Evolutionary conservation across 1,140 invertebrate genomes (phyloP).

Genomic region (Drosophila lini): DNA sequence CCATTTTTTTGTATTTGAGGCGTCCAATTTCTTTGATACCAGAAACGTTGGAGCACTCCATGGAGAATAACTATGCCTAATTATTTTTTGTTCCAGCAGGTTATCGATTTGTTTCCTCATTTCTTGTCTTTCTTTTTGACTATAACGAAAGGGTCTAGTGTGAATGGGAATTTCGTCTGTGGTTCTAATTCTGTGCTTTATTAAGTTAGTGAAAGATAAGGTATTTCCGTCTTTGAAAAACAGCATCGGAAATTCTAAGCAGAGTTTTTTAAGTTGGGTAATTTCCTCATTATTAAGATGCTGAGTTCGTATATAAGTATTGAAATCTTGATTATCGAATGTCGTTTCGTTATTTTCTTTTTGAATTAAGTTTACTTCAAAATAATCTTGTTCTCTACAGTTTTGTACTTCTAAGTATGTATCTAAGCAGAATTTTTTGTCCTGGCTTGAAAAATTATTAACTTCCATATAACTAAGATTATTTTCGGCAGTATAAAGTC

Average conservation of each 20-base stretch:
- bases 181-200: conserved; percentile 14
- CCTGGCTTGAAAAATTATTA: conserved; percentile 20
- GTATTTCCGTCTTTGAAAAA: conserved; percentile 16
- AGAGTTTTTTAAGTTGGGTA: conserved; percentile 19
- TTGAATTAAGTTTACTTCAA: conserved; percentile 27
- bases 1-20: conserved; percentile 9
- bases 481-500: conserved; percentile 10
- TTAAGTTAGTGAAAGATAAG: conserved; percentile 12
- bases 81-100: conserved; percentile 6
- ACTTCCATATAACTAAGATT: conserved; percentile 20
- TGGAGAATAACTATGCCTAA: conserved; percentile 14
- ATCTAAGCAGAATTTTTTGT: conserved; percentile 25
- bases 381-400: conserved; percentile 24
- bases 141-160: conserved; percentile 13
- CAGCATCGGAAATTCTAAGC: conserved; percentile 17
- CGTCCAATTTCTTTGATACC: neutral
- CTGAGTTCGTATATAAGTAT: conserved; percentile 9
- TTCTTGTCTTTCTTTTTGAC: neutral
- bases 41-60: neutral
- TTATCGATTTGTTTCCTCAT: no score
- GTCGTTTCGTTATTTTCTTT: conserved; percentile 23
- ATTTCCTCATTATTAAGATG: conserved; percentile 22
- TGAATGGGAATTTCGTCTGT: conserved; percentile 17
- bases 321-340: conserved; percentile 19
- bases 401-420: conserved; percentile 27